phyloP scores from a whole-genome alignment of 2,888 invertebrate species.

The Patella caerulea region DNA sequence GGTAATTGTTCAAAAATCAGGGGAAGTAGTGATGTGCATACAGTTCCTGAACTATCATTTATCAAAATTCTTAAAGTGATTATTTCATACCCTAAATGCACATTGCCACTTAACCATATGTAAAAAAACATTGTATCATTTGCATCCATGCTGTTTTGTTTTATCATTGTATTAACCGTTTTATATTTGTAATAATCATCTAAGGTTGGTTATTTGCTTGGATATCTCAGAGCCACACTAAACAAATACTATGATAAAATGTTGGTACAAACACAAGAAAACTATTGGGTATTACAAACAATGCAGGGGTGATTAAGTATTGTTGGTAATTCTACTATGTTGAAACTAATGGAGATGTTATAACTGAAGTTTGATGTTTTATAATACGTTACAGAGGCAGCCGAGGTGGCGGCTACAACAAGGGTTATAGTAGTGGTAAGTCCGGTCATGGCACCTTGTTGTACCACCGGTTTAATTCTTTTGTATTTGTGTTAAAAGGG shows the following conservation, averaged over 20 bases:
- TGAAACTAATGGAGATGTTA: not conserved
- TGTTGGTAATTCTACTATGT: not conserved
- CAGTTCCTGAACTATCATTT: not conserved
- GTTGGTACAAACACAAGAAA: not conserved
- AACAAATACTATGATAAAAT: not conserved
- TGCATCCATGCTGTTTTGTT: not conserved
- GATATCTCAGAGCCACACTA: conserved; percentile 8
- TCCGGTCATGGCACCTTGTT: conserved; percentile 41
- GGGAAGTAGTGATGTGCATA: not conserved
- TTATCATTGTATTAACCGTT: not conserved
- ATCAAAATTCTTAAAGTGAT: too few species aligned
- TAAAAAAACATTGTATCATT: not conserved
- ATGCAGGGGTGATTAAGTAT: not conserved
- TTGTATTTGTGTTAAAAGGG: conserved; percentile 15
- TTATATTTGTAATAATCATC: not conserved
- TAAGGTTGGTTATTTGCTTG: conserved; percentile 6
- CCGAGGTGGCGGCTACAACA: conserved; percentile 65
- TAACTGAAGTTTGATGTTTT: conserved; percentile 22
- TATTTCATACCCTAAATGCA: too few species aligned
- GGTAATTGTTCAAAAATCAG: too few species aligned
- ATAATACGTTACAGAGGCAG: conserved; percentile 62
- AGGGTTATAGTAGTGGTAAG: conserved; percentile 66
- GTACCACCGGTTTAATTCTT: conserved; percentile 31
- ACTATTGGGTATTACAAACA: not conserved
- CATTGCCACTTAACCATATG: too few species aligned